Evolutionary conservation across 2,888 invertebrate species (phyloP), one percentile per base, ranked within the genome.

Genomic region (Carterocephalus palaemon): DNA sequence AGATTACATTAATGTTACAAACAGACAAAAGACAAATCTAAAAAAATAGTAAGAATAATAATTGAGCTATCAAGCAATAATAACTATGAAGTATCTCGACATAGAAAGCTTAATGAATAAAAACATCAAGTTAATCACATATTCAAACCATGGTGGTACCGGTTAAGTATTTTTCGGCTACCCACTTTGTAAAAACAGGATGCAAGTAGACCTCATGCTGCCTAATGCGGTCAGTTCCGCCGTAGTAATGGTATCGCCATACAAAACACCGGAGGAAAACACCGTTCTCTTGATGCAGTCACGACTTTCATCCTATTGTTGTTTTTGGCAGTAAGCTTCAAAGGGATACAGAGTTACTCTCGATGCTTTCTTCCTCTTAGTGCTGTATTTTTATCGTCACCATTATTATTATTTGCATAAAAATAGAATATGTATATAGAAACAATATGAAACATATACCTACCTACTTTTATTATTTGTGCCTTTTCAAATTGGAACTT

Each of bases 301-400:
- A 72, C 74, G 68, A 67, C 55, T 50, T 48, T 29, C 29, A 37
- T 45, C 39, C 69, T 61, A 74, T 77, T 75, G 74, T 77, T 69
- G 60, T 52, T 36, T 43, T 60, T 53, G 46, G 58, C 64, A 63
- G 66, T 67, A 67, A 72, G 74, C 71, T 62, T 72, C 70, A 73
- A 68, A 74, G 62, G 57, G 54, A 57, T 53, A 56, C 53, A 36
- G 39, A 43, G 40, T 47, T 31, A 31, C 40, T 39, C 15, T 39
- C 15, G 16, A 20, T 10, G 37, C 17, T 8, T 16, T 6, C 40
- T 32, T 19, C 40, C 28, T 13, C 32, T 32, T 23, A 12, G 23
- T n/a, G 8, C 31, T 7, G 5, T 7, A 24, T 16, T 16, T 23
- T 12, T 41, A n/a, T 10, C n/a, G 3, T n/a, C n/a, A n/a, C n/a